Evolutionary conservation across 2,888 invertebrate genomes (phyloP), one percentile per base, ranked within the genome.

Genomic region (Melangyna quadrimaculata): DNA sequence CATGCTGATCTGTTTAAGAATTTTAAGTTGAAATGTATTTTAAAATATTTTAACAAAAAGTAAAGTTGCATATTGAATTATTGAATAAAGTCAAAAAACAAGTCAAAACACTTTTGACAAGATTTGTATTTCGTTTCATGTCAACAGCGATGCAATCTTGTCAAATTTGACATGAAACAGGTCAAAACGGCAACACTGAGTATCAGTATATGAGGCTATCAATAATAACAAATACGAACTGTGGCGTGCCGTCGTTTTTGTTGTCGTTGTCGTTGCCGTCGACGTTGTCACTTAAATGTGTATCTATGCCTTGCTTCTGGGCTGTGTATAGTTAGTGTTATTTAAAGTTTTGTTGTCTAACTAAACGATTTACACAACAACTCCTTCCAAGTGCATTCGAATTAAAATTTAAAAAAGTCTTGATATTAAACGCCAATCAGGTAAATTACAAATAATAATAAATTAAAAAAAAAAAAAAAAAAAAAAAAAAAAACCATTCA

Each of bases 341-440:
- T 84, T 84, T 84, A 75, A 74, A 84, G 59, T 84, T 79, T 84
- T 84, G 74, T 79, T 71, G 78, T 84, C 83, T 71, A 79, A 83
- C 69, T 65, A 80, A 84, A 79, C 71, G 79, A 71, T 84, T 79
- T 79, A 79, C 74, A 79, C 67, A 75, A 79, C 71, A 70, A 72
- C 70, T 59, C 63, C 53, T 72, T 57, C 45, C 45, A 48, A 61
- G 73, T 70, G 70, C 69, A 83, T 70, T 65, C 12, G 22, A 57
- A 59, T 69, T 27, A 9, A 45, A 61, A 22, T 37, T 32, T 29
- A 35, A 51, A 27, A 63, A 48, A 67, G 22, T 57, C 24, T n/a
- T 43, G 19, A 29, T 63, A 8, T 48, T 32, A 45, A 55, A n/a
- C 29, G 19, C 37, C 19, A 22, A 43, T 7, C 63, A 43, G 43